A percentile compares a stretch with the other conserved stretches of the same genome.
Conservation (phyloP, 2,888 invertebrate genomes). For the Herminia tarsipennalis region DNA sequence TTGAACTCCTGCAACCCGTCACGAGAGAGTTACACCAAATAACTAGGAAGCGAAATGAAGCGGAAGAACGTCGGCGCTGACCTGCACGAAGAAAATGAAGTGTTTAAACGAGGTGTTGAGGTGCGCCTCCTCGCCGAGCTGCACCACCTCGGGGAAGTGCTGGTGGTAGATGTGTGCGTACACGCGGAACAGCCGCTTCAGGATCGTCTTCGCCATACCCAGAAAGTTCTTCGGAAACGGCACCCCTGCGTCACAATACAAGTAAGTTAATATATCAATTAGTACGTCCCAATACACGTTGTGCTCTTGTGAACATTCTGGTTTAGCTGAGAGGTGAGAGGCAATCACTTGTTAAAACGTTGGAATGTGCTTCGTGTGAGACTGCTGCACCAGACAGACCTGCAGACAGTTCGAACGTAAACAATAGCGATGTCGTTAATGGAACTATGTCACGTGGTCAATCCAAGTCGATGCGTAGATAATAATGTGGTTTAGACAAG, state of each 20-base stretch:
- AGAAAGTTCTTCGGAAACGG: slow-evolving; percentile 99
- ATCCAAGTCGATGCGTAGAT: no score
- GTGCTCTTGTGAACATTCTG: no score
- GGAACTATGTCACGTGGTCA: no score
- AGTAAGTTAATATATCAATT: no score
- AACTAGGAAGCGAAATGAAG: not conserved
- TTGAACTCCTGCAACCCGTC: slow-evolving; percentile 94
- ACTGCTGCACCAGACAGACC: no score
- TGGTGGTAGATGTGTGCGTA: slow-evolving; percentile 99
- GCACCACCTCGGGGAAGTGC: slow-evolving; percentile 99
- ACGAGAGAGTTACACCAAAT: not conserved
- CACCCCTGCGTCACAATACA: slow-evolving; percentile 89
- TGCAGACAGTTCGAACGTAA: no score
- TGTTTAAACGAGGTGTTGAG: slow-evolving; percentile 99
- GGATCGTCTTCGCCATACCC: slow-evolving; percentile 98
- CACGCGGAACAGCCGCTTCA: slow-evolving; percentile 98
- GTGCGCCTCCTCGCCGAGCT: slow-evolving; percentile 99
- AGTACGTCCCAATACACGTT: no score
- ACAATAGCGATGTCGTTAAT: no score
- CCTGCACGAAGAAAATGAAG: slow-evolving; percentile 99
- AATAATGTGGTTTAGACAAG: no score
- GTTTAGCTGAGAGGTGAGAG: no score
- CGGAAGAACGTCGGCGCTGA: slow-evolving; percentile 52
- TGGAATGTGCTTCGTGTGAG: not conserved
- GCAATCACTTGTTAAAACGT: not conserved